Evolutionary conservation across 2,797 vertebrate genomes (phyloP), one percentile per base, ranked within the genome.

Genomic region (Rhynchonycteris naso): DNA sequence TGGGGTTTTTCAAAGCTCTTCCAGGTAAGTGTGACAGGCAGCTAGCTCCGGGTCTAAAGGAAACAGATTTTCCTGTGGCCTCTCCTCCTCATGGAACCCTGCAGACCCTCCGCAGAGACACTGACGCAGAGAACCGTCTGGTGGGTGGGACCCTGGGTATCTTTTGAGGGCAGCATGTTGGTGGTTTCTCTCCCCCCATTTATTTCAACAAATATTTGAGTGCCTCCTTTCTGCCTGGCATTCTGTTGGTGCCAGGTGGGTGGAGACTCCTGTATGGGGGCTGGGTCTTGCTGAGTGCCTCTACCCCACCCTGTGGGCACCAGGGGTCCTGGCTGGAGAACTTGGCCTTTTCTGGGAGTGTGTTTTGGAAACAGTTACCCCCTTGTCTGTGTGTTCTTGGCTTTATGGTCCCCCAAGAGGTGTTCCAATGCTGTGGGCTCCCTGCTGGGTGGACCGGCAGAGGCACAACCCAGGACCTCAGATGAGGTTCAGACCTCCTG

Each of bases 241-340:
- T 26, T n/a, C 59, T 13, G 22, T 12, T 8, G 0, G 43, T 50
- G 30, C 58, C 1, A 0, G 15, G 15, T 3, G 28, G 22, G 63
- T 24, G 1, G 35, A 38, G 69, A n/a, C 26, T 52, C 54, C 69
- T 52, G 33, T 2, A 0, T 11, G 35, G 14, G 21, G 58, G 16
- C 28, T 4, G 47, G 16, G 59, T 6, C 43, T 30, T 2, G 2
- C 26, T 33, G 0, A 1, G 75, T n/a, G 24, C 35, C 84, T 74
- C 66, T 50, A 22, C 5, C 72, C 54, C 1, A 5, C 30, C 22
- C 76, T 52, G 47, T 1, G 4, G 26, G 26, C 21, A 50, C 54
- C 38, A 12, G 2, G 76, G 30, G 59, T 54, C 83, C 63, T 56
- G 28, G 52, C 59, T 11, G 59, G 88, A 38, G 68, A 50, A 50